Percentiles rank a stretch among this genome's conserved stretches.
phyloP scores from a whole-genome alignment of 2,113 vertebrate species.

The Verasper variegatus region DNA sequence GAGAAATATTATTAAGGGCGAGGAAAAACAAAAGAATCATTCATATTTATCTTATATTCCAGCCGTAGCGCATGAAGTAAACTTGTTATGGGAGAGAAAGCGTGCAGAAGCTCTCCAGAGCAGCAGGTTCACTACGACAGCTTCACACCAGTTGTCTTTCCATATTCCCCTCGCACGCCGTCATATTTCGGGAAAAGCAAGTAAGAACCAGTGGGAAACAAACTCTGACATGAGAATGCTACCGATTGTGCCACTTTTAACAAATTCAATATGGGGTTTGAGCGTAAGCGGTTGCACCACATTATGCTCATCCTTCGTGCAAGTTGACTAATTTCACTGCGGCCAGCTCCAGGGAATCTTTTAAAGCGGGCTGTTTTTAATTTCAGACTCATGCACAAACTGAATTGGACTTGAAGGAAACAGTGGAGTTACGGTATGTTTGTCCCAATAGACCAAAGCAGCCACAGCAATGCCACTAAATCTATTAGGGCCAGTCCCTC shows the following conservation, averaged over 20 bases:
- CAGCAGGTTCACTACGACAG: constrained; percentile 34
- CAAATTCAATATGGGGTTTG: constrained; percentile 32
- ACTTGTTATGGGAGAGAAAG: constrained; percentile 36
- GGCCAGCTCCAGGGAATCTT: constrained; percentile 25
- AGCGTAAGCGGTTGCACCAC: constrained; percentile 11
- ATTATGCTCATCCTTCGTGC: constrained; percentile 39
- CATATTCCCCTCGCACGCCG: constrained; percentile 1
- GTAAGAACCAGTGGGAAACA: constrained; percentile 5
- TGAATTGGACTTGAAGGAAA: constrained; percentile 56
- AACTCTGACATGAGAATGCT: constrained; percentile 35
- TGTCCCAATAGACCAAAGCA: constrained; percentile 56
- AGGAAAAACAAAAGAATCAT: constrained; percentile 28
- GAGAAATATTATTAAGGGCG: constrained; percentile 38
- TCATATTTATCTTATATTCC: constrained; percentile 57
- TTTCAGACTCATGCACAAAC: constrained; percentile 50
- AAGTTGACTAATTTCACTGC: constrained; percentile 40
- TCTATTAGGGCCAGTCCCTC: constrained; percentile 64
- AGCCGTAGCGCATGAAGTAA: constrained; percentile 36
- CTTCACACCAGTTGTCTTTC: constrained; percentile 15
- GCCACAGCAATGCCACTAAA: constrained; percentile 63
- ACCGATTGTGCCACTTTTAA: constrained; percentile 25
- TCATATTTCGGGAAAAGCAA: constrained; percentile 15
- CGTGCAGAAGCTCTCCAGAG: constrained; percentile 30
- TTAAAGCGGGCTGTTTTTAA: constrained; percentile 48
- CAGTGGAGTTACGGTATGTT: constrained; percentile 33